Conservation (phyloP, 2,113 vertebrate species). For the Poeciliopsis occidentalis region DNA sequence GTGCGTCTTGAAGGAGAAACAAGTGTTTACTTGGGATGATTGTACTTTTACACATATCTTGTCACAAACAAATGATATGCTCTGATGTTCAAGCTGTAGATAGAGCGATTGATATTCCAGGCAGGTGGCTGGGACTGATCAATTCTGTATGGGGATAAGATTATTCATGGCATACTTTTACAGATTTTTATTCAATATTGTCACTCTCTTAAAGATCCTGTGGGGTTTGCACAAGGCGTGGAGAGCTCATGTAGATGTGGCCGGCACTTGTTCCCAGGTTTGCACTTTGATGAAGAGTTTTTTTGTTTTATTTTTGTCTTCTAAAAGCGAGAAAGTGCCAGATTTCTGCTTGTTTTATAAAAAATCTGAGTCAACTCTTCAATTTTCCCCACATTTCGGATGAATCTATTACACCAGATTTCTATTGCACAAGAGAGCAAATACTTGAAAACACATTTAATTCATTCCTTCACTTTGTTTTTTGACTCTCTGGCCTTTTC, state of each 20-base stretch:
- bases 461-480: neutral
- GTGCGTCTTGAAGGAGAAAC: slow-evolving; percentile 35
- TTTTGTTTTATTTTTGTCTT: slow-evolving; percentile 2
- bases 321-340: slow-evolving; percentile 65
- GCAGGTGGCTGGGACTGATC: slow-evolving; percentile 70
- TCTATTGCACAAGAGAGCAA: slow-evolving; percentile 10
- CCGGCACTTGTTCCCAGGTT: slow-evolving; percentile 74
- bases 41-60: slow-evolving; percentile 57
- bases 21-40: slow-evolving; percentile 64
- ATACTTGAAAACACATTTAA: neutral
- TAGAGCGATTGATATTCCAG: slow-evolving; percentile 69
- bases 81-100: slow-evolving; percentile 54
- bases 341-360: neutral
- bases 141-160: slow-evolving; percentile 66
- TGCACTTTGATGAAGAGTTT: slow-evolving; percentile 27
- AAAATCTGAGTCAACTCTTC: slow-evolving; percentile 47
- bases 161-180: slow-evolving; percentile 68
- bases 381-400: slow-evolving; percentile 33
- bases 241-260: slow-evolving; percentile 51
- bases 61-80: slow-evolving; percentile 38
- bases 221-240: slow-evolving; percentile 46
- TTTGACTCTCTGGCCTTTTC: slow-evolving; percentile 14
- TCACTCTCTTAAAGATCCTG: slow-evolving; percentile 58
- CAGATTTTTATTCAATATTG: slow-evolving; percentile 64
- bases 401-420: slow-evolving; percentile 34